Percentiles rank a stretch among this genome's conserved stretches.
phyloP scores from a whole-genome alignment of 2,113 vertebrate species.

The Sarotherodon lohbergeri region DNA sequence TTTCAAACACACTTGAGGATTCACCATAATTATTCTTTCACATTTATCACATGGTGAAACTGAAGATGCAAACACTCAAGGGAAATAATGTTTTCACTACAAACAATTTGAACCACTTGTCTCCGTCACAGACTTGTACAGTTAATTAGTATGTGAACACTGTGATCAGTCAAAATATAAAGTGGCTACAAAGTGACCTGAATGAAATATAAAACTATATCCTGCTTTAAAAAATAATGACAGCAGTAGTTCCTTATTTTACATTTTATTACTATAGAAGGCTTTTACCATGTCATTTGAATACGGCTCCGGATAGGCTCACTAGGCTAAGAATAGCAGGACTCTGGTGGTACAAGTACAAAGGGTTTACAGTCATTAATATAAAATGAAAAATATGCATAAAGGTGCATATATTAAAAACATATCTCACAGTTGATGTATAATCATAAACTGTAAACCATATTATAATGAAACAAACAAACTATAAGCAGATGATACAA shows the following conservation, averaged over 20 bases:
- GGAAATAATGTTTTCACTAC: neutral
- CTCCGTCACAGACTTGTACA: neutral
- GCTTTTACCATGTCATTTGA: neutral
- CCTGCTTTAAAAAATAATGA: neutral
- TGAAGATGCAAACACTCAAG: neutral
- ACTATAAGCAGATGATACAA: neutral
- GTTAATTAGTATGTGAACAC: neutral
- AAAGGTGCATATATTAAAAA: neutral
- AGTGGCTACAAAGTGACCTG: neutral
- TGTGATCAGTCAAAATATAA: neutral
- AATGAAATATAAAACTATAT: neutral
- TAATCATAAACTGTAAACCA: neutral
- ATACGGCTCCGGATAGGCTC: neutral
- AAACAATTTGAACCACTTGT: neutral
- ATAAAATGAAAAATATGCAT: neutral
- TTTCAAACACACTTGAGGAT: constrained; percentile 2
- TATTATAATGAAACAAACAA: neutral
- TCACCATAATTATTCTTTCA: constrained; percentile 1
- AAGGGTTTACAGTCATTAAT: neutral
- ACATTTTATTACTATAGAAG: neutral
- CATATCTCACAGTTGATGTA: neutral
- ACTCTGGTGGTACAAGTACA: neutral
- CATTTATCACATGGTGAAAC: neutral
- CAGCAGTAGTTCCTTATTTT: neutral
- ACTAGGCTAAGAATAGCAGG: neutral